Evolutionary conservation across 92 coral and sea anemone genomes (phyloP), one percentile per base, ranked within the genome.

Genomic region (Heliopora coerulea): DNA sequence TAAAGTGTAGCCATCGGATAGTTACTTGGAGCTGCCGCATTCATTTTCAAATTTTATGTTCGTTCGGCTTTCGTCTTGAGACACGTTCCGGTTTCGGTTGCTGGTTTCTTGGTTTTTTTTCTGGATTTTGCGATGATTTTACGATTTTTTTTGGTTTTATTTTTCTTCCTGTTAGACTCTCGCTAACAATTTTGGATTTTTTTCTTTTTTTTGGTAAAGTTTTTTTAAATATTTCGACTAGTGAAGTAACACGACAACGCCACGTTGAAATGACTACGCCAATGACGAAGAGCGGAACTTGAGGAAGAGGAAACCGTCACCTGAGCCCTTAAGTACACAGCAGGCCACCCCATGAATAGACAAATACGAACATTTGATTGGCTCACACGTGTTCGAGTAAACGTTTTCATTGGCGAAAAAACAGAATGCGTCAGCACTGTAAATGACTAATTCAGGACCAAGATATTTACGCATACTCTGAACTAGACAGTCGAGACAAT

Each of bases 1-100:
- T 93, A 93, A 78, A 93, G 85, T 58, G 98, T 87, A 59, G 93
- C 96, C 61, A 90, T 83, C 27, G 96, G 97, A 67, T 89, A 91
- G 89, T 86, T 87, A 31, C 20, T 49, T 48, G 96, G 88, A 26
- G 83, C 87, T 46, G 93, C 90, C 28, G 91, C 81, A 87, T 87
- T 93, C 96, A 89, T 92, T 88, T 88, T 88, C 81, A 67, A 40
- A 15, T 46, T 37, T n/a, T n/a, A n/a, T n/a, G n/a, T n/a, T n/a
- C n/a, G 63, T 84, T 65, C 83, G 78, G 87, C 75, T 77, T 75
- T 54, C 30, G 70, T 85, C 78, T n/a, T 33, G 65, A 60, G 73
- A 69, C 37, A 11, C 37, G 3, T 59, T 27, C 56, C 68, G 54
- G 59, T 54, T 29, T 8, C 15, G 56, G 37, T 65, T 39, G 32